Evolutionary conservation across 2,888 invertebrate species (phyloP).

Genomic region (Dasysyrphus albostriatus): DNA sequence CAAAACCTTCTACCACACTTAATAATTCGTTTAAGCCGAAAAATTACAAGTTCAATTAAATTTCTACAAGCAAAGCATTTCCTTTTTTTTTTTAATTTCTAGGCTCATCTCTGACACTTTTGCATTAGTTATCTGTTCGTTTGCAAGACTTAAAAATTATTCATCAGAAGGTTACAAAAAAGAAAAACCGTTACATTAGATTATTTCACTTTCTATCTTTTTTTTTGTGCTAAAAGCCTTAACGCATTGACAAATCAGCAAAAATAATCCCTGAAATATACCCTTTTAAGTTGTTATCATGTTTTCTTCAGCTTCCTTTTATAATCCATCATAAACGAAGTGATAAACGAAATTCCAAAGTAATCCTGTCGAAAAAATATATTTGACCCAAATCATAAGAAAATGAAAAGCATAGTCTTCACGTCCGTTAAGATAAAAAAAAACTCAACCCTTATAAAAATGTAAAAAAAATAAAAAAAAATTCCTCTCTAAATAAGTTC

Average conservation of each 20-base stretch:
- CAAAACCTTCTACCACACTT: no score
- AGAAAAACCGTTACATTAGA: no score
- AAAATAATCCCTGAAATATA: conserved; percentile 14
- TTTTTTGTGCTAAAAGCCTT: no score
- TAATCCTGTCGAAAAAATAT: conserved; percentile 30
- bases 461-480: neutral
- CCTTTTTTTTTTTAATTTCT: no score
- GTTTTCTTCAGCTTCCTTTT: neutral
- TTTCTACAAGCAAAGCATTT: no score
- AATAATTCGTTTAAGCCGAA: no score
- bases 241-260: neutral
- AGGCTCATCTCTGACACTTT: no score
- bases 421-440: neutral
- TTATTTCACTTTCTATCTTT: no score
- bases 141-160: no score
- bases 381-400: conserved; percentile 25
- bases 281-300: conserved; percentile 18
- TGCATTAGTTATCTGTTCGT: no score
- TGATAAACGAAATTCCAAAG: conserved; percentile 20
- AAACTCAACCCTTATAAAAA: conserved; percentile 26
- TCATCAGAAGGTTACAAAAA: no score
- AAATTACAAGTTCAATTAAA: no score
- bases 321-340: conserved; percentile 29
- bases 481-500: conserved; percentile 1
- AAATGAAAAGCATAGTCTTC: conserved; percentile 3